Percentiles rank a stretch among this genome's conserved stretches.
These are phyloP conservation scores for Penaeus chinensis DNA, from an alignment of 1,140 invertebrate species.

Conservation along the genomic window DNA sequence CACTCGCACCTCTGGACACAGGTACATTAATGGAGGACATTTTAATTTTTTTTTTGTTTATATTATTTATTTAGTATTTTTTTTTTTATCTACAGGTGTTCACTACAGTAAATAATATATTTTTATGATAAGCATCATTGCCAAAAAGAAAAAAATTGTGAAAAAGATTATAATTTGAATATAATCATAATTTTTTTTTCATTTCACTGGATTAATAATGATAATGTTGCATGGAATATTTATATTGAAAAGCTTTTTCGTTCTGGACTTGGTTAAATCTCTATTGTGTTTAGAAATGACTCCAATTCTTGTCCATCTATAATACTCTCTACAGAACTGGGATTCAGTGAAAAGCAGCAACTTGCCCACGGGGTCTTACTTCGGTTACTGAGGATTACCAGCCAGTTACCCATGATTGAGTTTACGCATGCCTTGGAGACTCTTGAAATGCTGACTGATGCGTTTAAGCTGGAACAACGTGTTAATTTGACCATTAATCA, in stretches of 20 bases:
- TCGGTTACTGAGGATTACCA: constrained; percentile 54
- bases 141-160: too few relatives aligned
- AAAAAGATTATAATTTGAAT: too few relatives aligned
- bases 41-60: too few relatives aligned
- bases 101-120: too few relatives aligned
- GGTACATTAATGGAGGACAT: too few relatives aligned
- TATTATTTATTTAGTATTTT: too few relatives aligned
- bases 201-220: too few relatives aligned
- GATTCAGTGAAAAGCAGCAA: constrained; percentile 55
- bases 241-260: background rate
- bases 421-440: constrained; percentile 63
- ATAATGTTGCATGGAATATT: too few relatives aligned
- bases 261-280: background rate
- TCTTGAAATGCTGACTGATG: constrained; percentile 58
- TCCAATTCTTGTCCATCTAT: background rate
- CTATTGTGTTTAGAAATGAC: background rate
- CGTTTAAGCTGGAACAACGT: constrained; percentile 56
- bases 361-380: constrained; percentile 60
- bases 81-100: too few relatives aligned
- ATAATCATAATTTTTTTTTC: too few relatives aligned
- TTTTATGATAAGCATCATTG: too few relatives aligned
- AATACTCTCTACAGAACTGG: constrained; percentile 51
- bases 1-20: too few relatives aligned
- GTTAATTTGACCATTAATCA: constrained; percentile 56
- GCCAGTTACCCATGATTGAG: constrained; percentile 63